phyloP scores from a whole-genome alignment of 2,797 vertebrate species.

The Meda fulgida region DNA sequence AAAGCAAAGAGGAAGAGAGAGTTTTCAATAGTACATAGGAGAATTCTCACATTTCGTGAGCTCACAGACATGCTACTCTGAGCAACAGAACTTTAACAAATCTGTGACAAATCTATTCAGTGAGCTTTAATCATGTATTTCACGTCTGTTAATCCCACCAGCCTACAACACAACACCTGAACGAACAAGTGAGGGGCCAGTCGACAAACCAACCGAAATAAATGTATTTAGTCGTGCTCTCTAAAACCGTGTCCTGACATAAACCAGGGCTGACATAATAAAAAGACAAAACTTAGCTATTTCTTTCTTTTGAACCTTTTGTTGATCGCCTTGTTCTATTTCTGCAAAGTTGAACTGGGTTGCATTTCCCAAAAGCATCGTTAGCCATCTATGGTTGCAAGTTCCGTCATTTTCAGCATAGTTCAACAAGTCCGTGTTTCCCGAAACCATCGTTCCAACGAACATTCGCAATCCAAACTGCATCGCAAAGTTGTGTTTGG shows the following conservation, averaged over 20 bases:
- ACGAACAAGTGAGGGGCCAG: constrained; percentile 14
- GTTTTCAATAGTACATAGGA: constrained; percentile 54
- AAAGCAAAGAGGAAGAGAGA: constrained; percentile 52
- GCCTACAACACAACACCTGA: constrained; percentile 32
- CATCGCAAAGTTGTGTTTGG: not conserved
- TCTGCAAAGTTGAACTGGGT: not conserved
- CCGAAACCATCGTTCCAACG: too few relatives aligned
- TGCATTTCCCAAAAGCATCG: too few relatives aligned
- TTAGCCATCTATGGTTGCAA: too few relatives aligned
- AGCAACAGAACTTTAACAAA: constrained; percentile 34
- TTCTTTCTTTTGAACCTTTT: not conserved
- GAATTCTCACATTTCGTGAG: constrained; percentile 55
- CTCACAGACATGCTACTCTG: constrained; percentile 37
- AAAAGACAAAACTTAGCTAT: not conserved
- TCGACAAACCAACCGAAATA: constrained; percentile 10
- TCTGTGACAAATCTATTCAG: constrained; percentile 51
- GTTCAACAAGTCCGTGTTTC: too few relatives aligned
- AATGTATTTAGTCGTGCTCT: constrained; percentile 28
- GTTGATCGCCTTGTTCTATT: not conserved
- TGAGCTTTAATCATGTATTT: constrained; percentile 32
- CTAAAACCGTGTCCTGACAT: not conserved
- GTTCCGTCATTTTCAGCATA: too few relatives aligned
- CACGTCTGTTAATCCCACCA: constrained; percentile 46
- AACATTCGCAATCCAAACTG: too few relatives aligned
- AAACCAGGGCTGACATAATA: not conserved